Evolutionary conservation across 2,888 invertebrate species (phyloP), one percentile per base, ranked within the genome.

Genomic region (Acanthopleura granulata): DNA sequence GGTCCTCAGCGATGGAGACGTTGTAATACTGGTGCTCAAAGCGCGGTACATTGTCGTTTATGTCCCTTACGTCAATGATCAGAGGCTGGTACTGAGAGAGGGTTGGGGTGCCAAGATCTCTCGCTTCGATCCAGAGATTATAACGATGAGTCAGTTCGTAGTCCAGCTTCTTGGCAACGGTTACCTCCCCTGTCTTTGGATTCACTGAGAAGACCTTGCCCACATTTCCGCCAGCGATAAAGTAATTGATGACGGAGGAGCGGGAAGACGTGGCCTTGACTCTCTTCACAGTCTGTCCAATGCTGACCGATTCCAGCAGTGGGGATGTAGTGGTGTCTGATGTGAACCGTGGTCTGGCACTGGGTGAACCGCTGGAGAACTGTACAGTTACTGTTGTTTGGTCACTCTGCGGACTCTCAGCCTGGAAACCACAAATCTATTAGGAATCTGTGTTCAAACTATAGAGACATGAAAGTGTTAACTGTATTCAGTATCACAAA

Each of bases 201-300:
- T 82, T 82, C 49, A 88, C 82, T 40, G 78, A 76, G 66, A 87
- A 85, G 0, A 83, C 83, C 16, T 96, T 95, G 0, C 95, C 96
- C 3, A 96, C 93, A 89, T 97, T 98, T 6, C 98, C 98, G n/a
- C 97, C 98, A 15, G 96, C 97, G 79, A 98, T 95, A 49, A 94
- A 94, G 87, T 95, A 98, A 77, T 77, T 78, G 22, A 89, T 73
- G 18, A 72, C 72, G 0, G 79, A 93, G 92, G 76, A 96, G 92
- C 82, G 96, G 0, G 96, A 95, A 0, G 96, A 95, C 6, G 93
- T 93, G 0, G 97, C 97, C 74, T 93, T 93, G 12, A 97, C 94
- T 0, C 96, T 97, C 76, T 93, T 93, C 15, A 97, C 94, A 11
- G 94, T 91, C 15, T 77, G 73, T 62, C 86, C 83, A n/a, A 81